A percentile compares a stretch with the other conserved stretches of the same genome.
Evolutionary conservation across 2,113 vertebrate species (phyloP).

Genomic region (Forbesichthys papilliferus): DNA sequence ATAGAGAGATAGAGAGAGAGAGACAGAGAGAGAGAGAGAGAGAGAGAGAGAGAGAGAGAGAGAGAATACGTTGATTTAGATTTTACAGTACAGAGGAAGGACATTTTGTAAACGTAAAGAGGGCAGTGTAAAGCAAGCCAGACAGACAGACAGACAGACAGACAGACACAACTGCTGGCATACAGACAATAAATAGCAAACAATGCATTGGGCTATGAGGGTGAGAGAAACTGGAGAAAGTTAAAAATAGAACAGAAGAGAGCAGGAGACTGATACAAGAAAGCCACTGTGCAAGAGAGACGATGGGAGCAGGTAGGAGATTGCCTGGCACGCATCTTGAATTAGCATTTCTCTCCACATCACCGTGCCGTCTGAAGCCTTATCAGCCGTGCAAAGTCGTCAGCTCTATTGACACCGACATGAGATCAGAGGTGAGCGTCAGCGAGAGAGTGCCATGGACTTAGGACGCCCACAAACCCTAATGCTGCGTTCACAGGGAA

Average conservation of each 20-base stretch:
- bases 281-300: background rate
- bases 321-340: constrained; percentile 12
- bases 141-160: background rate
- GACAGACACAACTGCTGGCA: background rate
- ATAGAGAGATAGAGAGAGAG: background rate
- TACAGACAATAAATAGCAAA: background rate
- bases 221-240: background rate
- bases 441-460: too few relatives aligned
- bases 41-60: background rate
- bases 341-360: constrained; percentile 38
- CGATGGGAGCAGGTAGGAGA: constrained; percentile 9
- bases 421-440: background rate
- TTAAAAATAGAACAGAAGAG: constrained; percentile 5
- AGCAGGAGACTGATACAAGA: background rate
- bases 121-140: background rate
- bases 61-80: background rate
- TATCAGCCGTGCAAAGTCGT: constrained; percentile 10
- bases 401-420: constrained; percentile 13
- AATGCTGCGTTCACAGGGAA: too few relatives aligned
- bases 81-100: background rate
- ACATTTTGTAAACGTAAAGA: background rate
- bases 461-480: too few relatives aligned
- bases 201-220: background rate
- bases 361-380: constrained; percentile 26
- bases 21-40: background rate